Conservation (phyloP, 2,888 invertebrate genomes). For the Keiferia lycopersicella region DNA sequence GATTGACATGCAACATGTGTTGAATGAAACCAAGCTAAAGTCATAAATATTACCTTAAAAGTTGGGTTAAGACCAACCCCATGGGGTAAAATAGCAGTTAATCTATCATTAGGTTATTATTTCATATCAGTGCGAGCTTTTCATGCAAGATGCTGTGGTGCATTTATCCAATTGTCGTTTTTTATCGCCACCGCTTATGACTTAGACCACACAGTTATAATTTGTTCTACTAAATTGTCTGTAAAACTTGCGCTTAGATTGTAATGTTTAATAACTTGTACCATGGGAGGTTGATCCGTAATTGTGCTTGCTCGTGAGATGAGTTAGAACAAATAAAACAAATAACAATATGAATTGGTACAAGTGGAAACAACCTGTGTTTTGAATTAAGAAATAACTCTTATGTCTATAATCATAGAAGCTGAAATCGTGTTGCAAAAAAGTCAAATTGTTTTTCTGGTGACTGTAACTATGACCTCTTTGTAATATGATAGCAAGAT, state of each 20-base stretch:
- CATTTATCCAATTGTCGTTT: too few species aligned
- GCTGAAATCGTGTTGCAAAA: neutral
- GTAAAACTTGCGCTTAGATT: conserved; percentile 73
- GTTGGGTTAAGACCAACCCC: too few species aligned
- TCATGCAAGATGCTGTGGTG: too few species aligned
- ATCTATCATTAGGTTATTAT: too few species aligned
- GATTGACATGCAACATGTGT: too few species aligned
- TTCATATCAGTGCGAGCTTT: too few species aligned
- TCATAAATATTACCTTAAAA: too few species aligned
- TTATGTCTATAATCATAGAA: neutral
- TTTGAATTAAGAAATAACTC: neutral
- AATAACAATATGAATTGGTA: conserved; percentile 35
- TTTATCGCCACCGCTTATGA: conserved; percentile 31
- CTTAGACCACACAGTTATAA: conserved; percentile 55
- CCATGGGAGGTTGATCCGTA: conserved; percentile 69
- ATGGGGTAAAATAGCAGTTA: too few species aligned
- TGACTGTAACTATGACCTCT: conserved; percentile 25
- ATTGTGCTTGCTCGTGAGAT: conserved; percentile 59
- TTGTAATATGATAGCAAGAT: conserved; percentile 12
- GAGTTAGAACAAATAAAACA: conserved; percentile 64
- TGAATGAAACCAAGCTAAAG: too few species aligned
- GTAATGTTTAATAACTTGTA: conserved; percentile 74
- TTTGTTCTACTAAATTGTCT: conserved; percentile 78
- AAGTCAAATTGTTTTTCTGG: conserved; percentile 6
- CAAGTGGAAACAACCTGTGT: neutral